A percentile compares a stretch with the other conserved stretches of the same genome.
These are phyloP conservation scores for Glossosoma conforme DNA, from an alignment of 1,140 invertebrate genomes.

Conservation along the genomic window DNA sequence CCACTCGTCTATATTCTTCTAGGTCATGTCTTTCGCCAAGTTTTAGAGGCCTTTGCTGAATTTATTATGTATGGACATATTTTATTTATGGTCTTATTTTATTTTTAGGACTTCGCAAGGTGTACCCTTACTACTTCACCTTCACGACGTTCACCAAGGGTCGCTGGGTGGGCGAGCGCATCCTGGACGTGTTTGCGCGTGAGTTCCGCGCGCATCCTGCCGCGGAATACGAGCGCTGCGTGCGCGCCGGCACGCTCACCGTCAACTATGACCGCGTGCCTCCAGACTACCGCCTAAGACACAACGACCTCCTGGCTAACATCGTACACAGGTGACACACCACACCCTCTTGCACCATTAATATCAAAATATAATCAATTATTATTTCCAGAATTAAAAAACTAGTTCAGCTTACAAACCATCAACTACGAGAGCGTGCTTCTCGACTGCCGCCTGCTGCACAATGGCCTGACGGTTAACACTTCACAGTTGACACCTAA, in stretches of 20 bases:
- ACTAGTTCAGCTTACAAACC: too few relatives aligned
- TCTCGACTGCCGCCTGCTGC: too few relatives aligned
- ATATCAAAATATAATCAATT: too few relatives aligned
- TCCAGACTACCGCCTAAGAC: slow-evolving; percentile 86
- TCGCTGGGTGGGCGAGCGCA: slow-evolving; percentile 92
- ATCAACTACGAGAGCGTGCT: too few relatives aligned
- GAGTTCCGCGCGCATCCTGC: slow-evolving; percentile 92
- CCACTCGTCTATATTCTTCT: not conserved
- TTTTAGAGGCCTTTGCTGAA: not conserved
- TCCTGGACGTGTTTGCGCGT: slow-evolving; percentile 88
- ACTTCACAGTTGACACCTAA: too few relatives aligned
- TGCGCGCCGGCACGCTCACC: slow-evolving; percentile 83
- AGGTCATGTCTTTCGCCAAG: not conserved
- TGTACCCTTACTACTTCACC: slow-evolving; percentile 97
- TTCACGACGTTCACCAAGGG: slow-evolving; percentile 97
- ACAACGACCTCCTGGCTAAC: slow-evolving; percentile 92
- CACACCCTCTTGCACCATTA: too few relatives aligned
- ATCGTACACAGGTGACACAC: slow-evolving; percentile 81
- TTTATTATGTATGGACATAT: too few relatives aligned
- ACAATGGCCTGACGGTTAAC: too few relatives aligned
- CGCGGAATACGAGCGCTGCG: slow-evolving; percentile 87
- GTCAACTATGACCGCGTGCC: slow-evolving; percentile 93
- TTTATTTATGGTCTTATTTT: slow-evolving; percentile 2
- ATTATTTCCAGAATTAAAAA: too few relatives aligned
- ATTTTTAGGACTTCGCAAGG: slow-evolving; percentile 86